These are phyloP conservation scores for Dascillus cervinus DNA, from an alignment of 2,888 invertebrate genomes.

Conservation along the genomic window DNA sequence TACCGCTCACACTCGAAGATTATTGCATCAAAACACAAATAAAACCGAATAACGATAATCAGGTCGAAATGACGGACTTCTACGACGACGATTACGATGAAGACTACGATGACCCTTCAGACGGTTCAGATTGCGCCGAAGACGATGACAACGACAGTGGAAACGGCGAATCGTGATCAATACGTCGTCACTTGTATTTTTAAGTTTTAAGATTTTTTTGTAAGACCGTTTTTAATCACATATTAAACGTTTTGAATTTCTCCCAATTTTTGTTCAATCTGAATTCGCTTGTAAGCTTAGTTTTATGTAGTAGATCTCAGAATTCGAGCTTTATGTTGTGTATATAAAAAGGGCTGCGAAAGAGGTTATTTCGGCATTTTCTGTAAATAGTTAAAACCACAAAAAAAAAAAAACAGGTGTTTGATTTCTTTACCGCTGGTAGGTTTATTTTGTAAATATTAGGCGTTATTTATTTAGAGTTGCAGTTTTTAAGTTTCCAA, in stretches of 20 bases:
- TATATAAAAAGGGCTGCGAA: too few species aligned
- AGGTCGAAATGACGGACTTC: slow-evolving; percentile 89
- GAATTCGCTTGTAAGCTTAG: too few species aligned
- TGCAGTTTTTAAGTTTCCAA: slow-evolving; percentile 1
- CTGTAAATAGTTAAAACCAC: too few species aligned
- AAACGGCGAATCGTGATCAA: slow-evolving; percentile 82
- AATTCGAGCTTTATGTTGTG: too few species aligned
- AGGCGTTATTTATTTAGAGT: slow-evolving; percentile 13
- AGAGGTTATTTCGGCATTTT: too few species aligned
- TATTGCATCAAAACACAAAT: slow-evolving; percentile 94
- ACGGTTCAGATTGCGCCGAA: slow-evolving; percentile 65
- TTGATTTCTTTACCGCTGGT: too few species aligned
- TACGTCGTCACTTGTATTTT: not conserved
- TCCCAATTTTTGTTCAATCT: not conserved
- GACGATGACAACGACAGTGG: slow-evolving; percentile 88
- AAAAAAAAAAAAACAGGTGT: too few species aligned
- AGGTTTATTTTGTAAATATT: too few species aligned
- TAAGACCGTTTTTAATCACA: not conserved
- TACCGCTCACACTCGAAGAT: slow-evolving; percentile 95
- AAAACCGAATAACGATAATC: slow-evolving; percentile 71
- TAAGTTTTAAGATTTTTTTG: not conserved
- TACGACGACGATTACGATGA: slow-evolving; percentile 93
- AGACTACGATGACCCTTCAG: slow-evolving; percentile 56
- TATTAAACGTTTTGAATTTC: slow-evolving; percentile 6
- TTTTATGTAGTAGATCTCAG: too few species aligned